These are phyloP conservation scores for Drosophila paranaensis DNA, from an alignment of 2,888 invertebrate species.

Conservation along the genomic window DNA sequence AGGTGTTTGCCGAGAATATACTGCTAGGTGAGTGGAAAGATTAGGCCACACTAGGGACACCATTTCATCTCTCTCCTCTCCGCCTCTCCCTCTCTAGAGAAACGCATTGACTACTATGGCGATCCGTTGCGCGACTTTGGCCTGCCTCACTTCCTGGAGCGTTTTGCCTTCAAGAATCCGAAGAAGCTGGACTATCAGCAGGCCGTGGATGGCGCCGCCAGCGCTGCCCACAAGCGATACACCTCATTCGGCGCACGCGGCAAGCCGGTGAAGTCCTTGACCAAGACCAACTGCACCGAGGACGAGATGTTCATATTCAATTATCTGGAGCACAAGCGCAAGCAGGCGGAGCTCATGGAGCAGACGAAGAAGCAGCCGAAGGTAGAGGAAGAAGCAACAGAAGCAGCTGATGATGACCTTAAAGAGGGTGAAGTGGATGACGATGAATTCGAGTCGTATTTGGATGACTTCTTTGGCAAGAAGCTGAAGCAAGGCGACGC, in stretches of 20 bases:
- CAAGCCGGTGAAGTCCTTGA: conserved; percentile 90
- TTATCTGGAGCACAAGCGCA: conserved; percentile 86
- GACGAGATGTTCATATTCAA: conserved; percentile 90
- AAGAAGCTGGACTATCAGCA: conserved; percentile 86
- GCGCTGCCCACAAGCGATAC: conserved; percentile 87
- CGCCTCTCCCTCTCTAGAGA: conserved; percentile 85
- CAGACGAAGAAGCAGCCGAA: conserved; percentile 73
- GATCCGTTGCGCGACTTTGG: conserved; percentile 97
- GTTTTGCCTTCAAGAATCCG: conserved; percentile 98
- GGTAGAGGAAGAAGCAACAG: conserved; percentile 76
- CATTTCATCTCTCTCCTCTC: background rate
- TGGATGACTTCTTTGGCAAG: conserved; percentile 85
- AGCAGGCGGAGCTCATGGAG: conserved; percentile 74
- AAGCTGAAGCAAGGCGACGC: conserved; percentile 87
- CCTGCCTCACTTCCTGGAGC: conserved; percentile 94
- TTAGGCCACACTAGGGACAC: background rate
- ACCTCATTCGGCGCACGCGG: conserved; percentile 89
- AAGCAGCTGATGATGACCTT: conserved; percentile 85
- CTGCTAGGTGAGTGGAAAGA: conserved; percentile 86
- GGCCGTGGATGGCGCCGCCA: conserved; percentile 84
- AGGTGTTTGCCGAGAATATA: conserved; percentile 93
- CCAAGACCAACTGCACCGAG: conserved; percentile 91
- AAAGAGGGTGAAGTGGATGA: conserved; percentile 89
- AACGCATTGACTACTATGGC: conserved; percentile 93
- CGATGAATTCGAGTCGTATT: conserved; percentile 86